Conservation (phyloP, 2,113 vertebrate genomes). For the Tonatia bakeri region DNA sequence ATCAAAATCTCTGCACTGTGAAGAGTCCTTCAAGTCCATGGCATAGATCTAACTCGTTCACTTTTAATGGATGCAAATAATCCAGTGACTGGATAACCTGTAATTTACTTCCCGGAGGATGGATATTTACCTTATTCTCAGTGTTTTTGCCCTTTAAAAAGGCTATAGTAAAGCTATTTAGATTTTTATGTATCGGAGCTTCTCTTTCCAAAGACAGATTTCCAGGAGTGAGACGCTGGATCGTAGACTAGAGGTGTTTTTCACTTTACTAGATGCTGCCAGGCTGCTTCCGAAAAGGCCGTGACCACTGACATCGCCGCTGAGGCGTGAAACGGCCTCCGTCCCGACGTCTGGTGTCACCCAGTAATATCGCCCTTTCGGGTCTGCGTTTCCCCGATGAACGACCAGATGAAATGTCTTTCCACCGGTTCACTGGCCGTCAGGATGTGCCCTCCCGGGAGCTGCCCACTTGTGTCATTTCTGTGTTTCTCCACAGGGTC, state of each 20-base stretch:
- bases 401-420: constrained; percentile 31
- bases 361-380: constrained; percentile 1
- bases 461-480: background rate
- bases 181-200: background rate
- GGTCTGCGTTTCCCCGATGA: constrained; percentile 35
- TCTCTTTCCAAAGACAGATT: background rate
- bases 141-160: background rate
- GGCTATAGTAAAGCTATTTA: background rate
- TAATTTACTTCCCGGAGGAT: background rate
- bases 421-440: constrained; percentile 16
- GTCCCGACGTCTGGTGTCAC: background rate
- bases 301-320: constrained; percentile 6
- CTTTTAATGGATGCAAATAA: constrained; percentile 2
- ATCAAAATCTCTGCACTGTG: background rate
- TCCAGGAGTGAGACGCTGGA: background rate
- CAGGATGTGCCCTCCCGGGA: background rate
- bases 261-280: constrained; percentile 38
- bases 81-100: background rate
- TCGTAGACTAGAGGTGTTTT: background rate
- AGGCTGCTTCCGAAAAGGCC: constrained; percentile 12
- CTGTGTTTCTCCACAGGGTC: background rate
- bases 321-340: background rate
- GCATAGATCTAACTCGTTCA: background rate
- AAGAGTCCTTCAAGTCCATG: constrained; percentile 1
- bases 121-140: background rate